Conservation (phyloP, 2,113 vertebrate genomes). For the Oryctolagus cuniculus region DNA sequence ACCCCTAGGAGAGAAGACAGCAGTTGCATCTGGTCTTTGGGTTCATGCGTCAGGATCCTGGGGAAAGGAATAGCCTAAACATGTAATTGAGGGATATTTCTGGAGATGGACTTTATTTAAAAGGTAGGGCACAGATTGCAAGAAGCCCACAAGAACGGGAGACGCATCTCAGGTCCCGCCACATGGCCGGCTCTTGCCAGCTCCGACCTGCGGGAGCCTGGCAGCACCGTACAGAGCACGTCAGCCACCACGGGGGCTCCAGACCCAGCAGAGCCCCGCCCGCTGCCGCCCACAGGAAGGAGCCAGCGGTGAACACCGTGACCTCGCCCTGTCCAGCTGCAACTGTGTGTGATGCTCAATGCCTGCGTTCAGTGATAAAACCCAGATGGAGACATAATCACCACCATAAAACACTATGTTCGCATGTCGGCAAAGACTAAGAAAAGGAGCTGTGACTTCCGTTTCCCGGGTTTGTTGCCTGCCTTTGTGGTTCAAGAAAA, state of each 20-base stretch:
- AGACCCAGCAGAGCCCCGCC: too few species aligned
- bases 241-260: too few species aligned
- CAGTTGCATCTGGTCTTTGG: neutral
- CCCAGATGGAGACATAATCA: neutral
- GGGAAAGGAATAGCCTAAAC: neutral
- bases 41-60: neutral
- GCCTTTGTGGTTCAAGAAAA: neutral
- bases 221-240: too few species aligned
- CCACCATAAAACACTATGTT: neutral
- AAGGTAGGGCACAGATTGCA: neutral
- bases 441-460: neutral
- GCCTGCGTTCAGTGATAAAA: constrained; percentile 46
- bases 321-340: neutral
- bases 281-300: neutral
- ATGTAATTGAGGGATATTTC: neutral
- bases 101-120: neutral
- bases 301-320: neutral
- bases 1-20: neutral
- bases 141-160: neutral
- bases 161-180: too few species aligned
- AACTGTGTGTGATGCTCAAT: neutral
- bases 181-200: neutral
- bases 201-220: neutral
- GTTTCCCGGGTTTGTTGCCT: neutral
- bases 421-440: neutral